These are phyloP conservation scores for Eremobia ochroleuca DNA, from an alignment of 2,888 invertebrate species.

Conservation along the genomic window DNA sequence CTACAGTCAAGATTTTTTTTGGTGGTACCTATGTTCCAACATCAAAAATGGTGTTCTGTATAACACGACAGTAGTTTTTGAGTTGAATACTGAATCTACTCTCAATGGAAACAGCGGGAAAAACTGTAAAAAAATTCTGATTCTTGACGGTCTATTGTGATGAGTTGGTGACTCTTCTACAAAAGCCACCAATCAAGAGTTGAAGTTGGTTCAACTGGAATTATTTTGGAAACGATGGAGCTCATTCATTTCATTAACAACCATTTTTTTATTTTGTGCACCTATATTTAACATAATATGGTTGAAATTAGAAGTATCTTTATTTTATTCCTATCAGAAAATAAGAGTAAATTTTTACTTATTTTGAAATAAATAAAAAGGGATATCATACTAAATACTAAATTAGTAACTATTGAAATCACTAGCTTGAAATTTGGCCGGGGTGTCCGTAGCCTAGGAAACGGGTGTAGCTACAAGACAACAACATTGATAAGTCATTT, in stretches of 20 bases:
- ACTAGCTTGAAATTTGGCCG: constrained; percentile 75
- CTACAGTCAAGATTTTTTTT: not conserved
- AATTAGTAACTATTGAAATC: constrained; percentile 55
- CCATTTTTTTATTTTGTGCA: not conserved
- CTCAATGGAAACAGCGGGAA: constrained; percentile 1
- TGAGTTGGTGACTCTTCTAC: not conserved
- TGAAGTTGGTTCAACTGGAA: not conserved
- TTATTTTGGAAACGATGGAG: not conserved
- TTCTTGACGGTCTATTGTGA: not conserved
- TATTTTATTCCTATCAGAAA: not conserved
- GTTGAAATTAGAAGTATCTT: not conserved
- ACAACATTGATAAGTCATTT: constrained; percentile 87
- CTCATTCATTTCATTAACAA: not conserved
- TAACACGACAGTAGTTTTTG: not conserved
- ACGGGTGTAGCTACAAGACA: constrained; percentile 90
- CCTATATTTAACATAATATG: too few species aligned
- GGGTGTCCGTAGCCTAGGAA: constrained; percentile 89
- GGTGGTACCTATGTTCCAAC: not conserved
- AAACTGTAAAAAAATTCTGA: not conserved
- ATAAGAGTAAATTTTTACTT: not conserved
- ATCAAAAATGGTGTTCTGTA: not conserved
- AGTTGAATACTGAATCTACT: not conserved
- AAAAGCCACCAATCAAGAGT: not conserved
- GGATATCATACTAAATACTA: constrained; percentile 24
- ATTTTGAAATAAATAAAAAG: not conserved